A percentile compares a stretch with the other conserved stretches of the same genome.
phyloP scores from a whole-genome alignment of 2,113 vertebrate genomes.

The Sorex araneus region DNA sequence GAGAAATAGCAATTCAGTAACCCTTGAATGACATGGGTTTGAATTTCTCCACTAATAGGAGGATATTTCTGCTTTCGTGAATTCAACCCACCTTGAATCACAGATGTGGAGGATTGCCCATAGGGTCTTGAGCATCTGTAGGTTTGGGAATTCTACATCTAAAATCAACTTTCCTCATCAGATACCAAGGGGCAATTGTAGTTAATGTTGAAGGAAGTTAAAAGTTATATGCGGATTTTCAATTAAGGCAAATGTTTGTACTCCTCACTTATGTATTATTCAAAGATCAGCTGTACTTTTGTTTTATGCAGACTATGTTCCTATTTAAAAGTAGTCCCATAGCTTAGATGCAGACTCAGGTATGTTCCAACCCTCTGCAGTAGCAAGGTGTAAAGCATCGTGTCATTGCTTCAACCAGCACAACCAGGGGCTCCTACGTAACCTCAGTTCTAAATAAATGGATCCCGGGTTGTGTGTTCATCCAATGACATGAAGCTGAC shows the following conservation, averaged over 20 bases:
- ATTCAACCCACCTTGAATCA: too few species aligned
- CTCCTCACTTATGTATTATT: neutral
- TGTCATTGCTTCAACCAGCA: neutral
- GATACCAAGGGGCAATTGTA: neutral
- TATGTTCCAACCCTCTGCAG: neutral
- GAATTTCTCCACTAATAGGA: too few species aligned
- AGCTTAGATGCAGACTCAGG: neutral
- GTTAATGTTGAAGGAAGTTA: neutral
- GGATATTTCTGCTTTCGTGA: too few species aligned
- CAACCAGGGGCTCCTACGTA: neutral
- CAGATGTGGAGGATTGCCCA: too few species aligned
- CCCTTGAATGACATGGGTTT: too few species aligned
- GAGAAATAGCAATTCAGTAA: too few species aligned
- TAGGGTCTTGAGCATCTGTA: too few species aligned
- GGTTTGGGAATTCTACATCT: too few species aligned
- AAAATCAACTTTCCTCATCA: neutral
- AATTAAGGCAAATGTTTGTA: neutral
- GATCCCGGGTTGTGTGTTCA: neutral
- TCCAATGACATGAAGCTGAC: accelerated
- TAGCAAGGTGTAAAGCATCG: neutral
- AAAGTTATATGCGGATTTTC: neutral
- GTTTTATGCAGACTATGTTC: neutral
- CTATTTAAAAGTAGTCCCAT: neutral
- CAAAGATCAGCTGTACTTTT: neutral
- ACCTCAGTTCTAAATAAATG: neutral